phyloP scores from a whole-genome alignment of 2,113 vertebrate genomes.

The Candoia aspera region DNA sequence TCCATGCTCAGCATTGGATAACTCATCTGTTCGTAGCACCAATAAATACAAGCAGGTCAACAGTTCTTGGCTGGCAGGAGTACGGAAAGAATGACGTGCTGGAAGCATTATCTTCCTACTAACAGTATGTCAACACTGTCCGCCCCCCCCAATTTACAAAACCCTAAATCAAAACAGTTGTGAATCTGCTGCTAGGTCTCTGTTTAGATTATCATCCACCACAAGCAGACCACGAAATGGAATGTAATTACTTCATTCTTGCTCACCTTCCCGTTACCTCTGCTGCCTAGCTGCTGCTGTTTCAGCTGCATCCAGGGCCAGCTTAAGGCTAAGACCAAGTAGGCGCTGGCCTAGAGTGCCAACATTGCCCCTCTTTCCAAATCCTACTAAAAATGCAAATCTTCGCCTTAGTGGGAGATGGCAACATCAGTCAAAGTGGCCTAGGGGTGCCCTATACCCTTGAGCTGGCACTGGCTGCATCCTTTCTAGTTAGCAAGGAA shows the following conservation, averaged over 20 bases:
- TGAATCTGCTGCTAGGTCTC: neutral
- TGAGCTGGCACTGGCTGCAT: neutral
- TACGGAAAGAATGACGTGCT: neutral
- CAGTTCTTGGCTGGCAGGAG: neutral
- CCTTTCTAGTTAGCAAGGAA: no score
- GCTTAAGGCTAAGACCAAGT: no score
- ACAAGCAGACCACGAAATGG: neutral
- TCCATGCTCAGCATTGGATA: no score
- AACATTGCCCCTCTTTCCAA: no score
- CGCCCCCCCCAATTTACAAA: neutral
- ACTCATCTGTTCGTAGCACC: neutral
- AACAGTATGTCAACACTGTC: neutral
- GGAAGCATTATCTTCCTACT: neutral
- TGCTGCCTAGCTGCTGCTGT: neutral
- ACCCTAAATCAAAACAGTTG: neutral
- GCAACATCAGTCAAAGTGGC: neutral
- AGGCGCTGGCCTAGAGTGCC: no score
- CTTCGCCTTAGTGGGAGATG: neutral
- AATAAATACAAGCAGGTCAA: neutral
- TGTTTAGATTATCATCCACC: neutral
- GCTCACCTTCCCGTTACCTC: neutral
- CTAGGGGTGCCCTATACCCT: neutral
- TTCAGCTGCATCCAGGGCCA: no score
- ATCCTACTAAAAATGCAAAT: no score
- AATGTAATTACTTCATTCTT: neutral